Conservation (phyloP, 2,797 vertebrate species). For the Adrianichthys oophorus region DNA sequence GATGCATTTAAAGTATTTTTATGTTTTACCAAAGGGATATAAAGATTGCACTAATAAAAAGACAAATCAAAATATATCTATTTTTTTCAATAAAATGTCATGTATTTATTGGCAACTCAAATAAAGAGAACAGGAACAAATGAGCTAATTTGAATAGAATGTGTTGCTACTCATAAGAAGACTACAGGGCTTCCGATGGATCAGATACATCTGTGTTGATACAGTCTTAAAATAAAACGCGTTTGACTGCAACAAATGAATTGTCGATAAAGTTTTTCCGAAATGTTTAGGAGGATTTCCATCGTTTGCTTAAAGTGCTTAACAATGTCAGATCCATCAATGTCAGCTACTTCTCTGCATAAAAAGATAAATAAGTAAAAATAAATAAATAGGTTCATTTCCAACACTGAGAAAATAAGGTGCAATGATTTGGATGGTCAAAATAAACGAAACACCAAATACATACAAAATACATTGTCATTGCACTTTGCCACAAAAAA, state of each 20-base stretch:
- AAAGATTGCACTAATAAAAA: neutral
- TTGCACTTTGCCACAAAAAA: slow-evolving; percentile 96
- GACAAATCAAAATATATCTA: neutral
- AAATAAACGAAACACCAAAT: slow-evolving; percentile 65
- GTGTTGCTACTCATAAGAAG: slow-evolving; percentile 29
- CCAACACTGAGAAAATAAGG: slow-evolving; percentile 60
- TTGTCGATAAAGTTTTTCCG: slow-evolving; percentile 55
- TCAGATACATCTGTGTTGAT: slow-evolving; percentile 37
- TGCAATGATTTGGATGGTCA: slow-evolving; percentile 67
- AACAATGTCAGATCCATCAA: too few species aligned
- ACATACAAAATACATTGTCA: slow-evolving; percentile 86
- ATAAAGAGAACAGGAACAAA: slow-evolving; percentile 65
- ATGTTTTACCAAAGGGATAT: too few species aligned
- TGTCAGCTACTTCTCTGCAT: slow-evolving; percentile 60
- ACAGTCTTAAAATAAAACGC: slow-evolving; percentile 25
- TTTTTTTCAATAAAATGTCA: slow-evolving; percentile 59
- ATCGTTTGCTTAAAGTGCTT: slow-evolving; percentile 91
- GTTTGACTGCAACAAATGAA: slow-evolving; percentile 35
- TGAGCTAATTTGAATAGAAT: slow-evolving; percentile 57
- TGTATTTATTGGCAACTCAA: slow-evolving; percentile 66
- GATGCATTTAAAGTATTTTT: too few species aligned
- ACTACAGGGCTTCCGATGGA: slow-evolving; percentile 35
- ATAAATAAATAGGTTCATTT: slow-evolving; percentile 61
- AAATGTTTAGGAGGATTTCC: slow-evolving; percentile 49
- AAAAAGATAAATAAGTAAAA: slow-evolving; percentile 54